Conservation (phyloP, 2,888 invertebrate genomes). For the Parochlus steinenii region DNA sequence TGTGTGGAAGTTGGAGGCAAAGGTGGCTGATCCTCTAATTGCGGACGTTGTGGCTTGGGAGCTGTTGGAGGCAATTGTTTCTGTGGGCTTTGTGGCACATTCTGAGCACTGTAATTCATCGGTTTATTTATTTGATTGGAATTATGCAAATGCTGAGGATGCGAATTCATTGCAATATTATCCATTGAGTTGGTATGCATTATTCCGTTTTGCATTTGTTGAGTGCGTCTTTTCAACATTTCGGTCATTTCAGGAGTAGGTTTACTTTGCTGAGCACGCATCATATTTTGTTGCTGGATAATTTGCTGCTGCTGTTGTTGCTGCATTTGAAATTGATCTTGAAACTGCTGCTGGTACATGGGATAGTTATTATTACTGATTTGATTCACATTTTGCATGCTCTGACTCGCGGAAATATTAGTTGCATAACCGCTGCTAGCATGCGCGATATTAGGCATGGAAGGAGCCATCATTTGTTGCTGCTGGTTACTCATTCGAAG, state of each 20-base stretch:
- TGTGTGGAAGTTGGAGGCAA: slow-evolving; percentile 54
- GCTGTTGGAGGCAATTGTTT: slow-evolving; percentile 38
- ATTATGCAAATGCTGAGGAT: slow-evolving; percentile 14
- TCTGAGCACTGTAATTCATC: too few species aligned
- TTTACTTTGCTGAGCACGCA: slow-evolving; percentile 33
- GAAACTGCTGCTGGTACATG: slow-evolving; percentile 13
- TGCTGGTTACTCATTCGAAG: slow-evolving; percentile 24
- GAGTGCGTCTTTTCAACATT: slow-evolving; percentile 42
- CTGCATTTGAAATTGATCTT: slow-evolving; percentile 16
- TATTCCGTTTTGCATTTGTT: slow-evolving; percentile 21
- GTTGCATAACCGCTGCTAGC: slow-evolving; percentile 18
- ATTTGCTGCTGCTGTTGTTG: slow-evolving; percentile 20
- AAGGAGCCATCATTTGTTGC: slow-evolving; percentile 26
- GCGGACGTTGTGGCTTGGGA: slow-evolving; percentile 33
- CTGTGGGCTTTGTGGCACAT: slow-evolving; percentile 34
- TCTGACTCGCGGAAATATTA: slow-evolving; percentile 26
- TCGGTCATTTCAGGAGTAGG: slow-evolving; percentile 70
- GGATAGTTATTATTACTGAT: slow-evolving; percentile 15
- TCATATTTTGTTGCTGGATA: slow-evolving; percentile 18
- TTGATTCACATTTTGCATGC: slow-evolving; percentile 30
- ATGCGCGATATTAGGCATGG: slow-evolving; percentile 30
- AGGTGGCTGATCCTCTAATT: slow-evolving; percentile 32
- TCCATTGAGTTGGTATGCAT: slow-evolving; percentile 18
- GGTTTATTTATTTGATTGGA: too few species aligned
- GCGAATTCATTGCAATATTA: slow-evolving; percentile 10